phyloP scores from a whole-genome alignment of 1,140 invertebrate species.

The Micrasema minimum region DNA sequence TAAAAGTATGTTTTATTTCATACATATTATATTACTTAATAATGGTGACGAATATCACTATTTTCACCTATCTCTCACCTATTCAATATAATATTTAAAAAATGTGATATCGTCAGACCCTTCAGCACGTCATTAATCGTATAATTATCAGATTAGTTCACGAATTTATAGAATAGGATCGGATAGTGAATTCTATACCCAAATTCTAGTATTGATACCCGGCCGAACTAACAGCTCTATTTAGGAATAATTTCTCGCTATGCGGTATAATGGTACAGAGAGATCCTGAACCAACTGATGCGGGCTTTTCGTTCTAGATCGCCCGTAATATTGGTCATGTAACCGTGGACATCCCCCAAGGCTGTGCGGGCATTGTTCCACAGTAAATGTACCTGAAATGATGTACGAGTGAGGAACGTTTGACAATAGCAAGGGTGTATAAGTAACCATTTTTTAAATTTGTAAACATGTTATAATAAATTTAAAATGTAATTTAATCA shows the following conservation, averaged over 20 bases:
- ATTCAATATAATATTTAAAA: too few species aligned
- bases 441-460: not conserved
- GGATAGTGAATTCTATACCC: too few species aligned
- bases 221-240: too few species aligned
- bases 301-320: not conserved
- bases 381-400: conserved; percentile 3
- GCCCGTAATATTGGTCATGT: conserved; percentile 3
- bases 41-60: too few species aligned
- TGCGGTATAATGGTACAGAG: not conserved
- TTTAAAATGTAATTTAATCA: not conserved
- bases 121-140: too few species aligned
- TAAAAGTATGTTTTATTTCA: too few species aligned
- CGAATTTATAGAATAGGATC: not conserved
- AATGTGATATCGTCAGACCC: too few species aligned
- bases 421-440: too few species aligned
- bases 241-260: not conserved
- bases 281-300: not conserved
- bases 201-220: too few species aligned
- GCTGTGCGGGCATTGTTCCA: conserved; percentile 10
- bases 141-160: not conserved
- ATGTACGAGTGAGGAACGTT: too few species aligned
- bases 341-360: conserved; percentile 23
- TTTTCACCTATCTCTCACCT: too few species aligned
- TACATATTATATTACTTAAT: too few species aligned
- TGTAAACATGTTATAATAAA: not conserved